Base-by-base conservation (phyloP, 2,797 vertebrate species). In the Gadopsis bispinosus region DNA sequence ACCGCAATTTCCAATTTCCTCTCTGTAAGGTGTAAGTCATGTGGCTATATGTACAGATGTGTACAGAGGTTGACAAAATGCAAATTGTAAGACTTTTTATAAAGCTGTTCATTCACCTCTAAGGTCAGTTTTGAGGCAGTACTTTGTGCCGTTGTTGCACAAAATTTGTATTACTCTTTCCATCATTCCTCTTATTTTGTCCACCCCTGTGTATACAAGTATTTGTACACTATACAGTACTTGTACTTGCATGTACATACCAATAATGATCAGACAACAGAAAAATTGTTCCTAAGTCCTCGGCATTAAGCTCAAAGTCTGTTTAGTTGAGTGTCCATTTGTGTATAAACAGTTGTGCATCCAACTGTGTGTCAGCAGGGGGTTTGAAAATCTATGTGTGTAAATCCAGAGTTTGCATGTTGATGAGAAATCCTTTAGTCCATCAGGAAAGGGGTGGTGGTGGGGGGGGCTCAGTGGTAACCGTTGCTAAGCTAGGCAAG, bases 321-420 rank as follows among this genome's bases (percentile, higher is more conserved):
- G 62, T 50, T 62, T 16, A 31, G n/a, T 17, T 69, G 11, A 33
- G 12, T 41, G 39, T 55, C 69, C 78, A 53, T 87, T 83, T 84
- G 75, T 69, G 79, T 4, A 2, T 37, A 29, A 85, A 80, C 69
- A 67, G 59, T 79, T 80, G 75, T 83, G 55, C 47, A 62, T 84
- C 69, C n/a, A 54, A 37, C 31, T 77, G 75, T 62, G 81, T 82
- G 50, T 81, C 86, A 83, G 81, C 79, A 35, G 84, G 83, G 76
- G 84, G 83, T 69, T 73, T 53, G 50, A 4, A 48, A 55, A 69
- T 58, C 55, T 39, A 55, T 12, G 8, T 58, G 47, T 69, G 39
- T 78, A 84, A 89, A 89, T 88, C 81, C 80, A 17, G n/a, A 73
- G 72, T 85, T 77, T 84, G 79, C 37, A 3, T 79, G 80, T 65